phyloP scores from a whole-genome alignment of 1,140 invertebrate species.

The Euglossa dilemma region DNA sequence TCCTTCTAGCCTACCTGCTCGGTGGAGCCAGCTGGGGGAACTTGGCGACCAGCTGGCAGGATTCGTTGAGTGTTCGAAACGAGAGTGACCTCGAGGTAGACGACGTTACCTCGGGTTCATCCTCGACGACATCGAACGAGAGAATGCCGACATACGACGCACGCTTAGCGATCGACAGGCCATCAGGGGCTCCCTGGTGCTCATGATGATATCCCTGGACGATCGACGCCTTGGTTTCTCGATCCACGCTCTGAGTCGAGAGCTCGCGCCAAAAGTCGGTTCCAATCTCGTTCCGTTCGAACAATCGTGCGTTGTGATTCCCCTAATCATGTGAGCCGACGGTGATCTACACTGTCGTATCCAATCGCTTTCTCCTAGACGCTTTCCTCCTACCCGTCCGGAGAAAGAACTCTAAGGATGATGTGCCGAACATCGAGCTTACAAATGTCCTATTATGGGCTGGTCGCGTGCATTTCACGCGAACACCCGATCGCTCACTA shows the following conservation, averaged over 20 bases:
- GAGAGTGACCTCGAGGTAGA: conserved; percentile 32
- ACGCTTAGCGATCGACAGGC: conserved; percentile 6
- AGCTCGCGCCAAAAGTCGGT: conserved; percentile 14
- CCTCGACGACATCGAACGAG: conserved; percentile 10
- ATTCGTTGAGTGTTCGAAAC: conserved; percentile 24
- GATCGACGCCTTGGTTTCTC: conserved; percentile 17
- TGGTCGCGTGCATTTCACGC: not conserved
- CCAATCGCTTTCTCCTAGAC: not conserved
- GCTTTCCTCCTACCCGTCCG: not conserved
- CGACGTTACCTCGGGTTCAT: conserved; percentile 1
- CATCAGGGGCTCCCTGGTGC: conserved; percentile 16
- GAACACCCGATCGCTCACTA: conserved; percentile 17
- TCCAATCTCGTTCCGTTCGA: conserved; percentile 30
- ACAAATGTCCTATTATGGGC: conserved; percentile 31
- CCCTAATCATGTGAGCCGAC: not conserved
- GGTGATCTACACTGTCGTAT: not conserved
- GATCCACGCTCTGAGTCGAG: not conserved
- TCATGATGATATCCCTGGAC: conserved; percentile 53
- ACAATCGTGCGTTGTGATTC: conserved; percentile 47
- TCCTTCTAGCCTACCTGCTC: conserved; percentile 73
- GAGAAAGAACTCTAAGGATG: conserved; percentile 10
- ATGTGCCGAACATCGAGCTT: conserved; percentile 47
- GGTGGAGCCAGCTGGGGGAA: conserved; percentile 58
- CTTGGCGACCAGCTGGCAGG: conserved; percentile 49
- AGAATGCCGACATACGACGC: not conserved